A percentile compares a stretch with the other conserved stretches of the same genome.
phyloP scores from a whole-genome alignment of 1,140 invertebrate genomes.

The Drosophila punjabiensis region DNA sequence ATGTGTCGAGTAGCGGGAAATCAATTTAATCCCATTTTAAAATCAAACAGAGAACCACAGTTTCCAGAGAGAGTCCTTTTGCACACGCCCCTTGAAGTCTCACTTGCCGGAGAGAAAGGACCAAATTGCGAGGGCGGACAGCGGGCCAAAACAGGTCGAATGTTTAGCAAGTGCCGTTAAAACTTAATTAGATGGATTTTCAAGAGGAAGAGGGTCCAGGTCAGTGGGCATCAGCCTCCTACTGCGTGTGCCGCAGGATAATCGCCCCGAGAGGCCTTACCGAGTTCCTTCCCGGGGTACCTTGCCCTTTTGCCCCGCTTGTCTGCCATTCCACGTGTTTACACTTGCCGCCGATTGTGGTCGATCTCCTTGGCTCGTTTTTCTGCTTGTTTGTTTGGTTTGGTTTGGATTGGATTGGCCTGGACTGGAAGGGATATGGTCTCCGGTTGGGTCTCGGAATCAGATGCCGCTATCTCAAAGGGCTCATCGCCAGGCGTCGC shows the following conservation, averaged over 20 bases:
- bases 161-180: constrained; percentile 79
- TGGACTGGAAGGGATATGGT: constrained; percentile 16
- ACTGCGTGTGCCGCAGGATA: constrained; percentile 74
- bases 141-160: constrained; percentile 29
- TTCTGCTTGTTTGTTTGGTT: constrained; percentile 20
- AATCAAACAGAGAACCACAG: constrained; percentile 62
- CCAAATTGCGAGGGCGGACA: constrained; percentile 5
- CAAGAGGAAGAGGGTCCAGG: constrained; percentile 28
- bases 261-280: constrained; percentile 63
- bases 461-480: constrained; percentile 70
- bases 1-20: constrained; percentile 70
- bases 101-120: constrained; percentile 21
- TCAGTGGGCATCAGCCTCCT: constrained; percentile 53
- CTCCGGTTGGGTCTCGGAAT: constrained; percentile 7
- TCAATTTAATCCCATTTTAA: constrained; percentile 82
- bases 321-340: constrained; percentile 69
- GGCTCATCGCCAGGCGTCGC: constrained; percentile 49
- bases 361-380: constrained; percentile 26
- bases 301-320: constrained; percentile 26
- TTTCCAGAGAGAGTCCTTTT: constrained; percentile 35
- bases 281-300: constrained; percentile 22
- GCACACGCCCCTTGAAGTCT: constrained; percentile 62
- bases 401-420: background rate
- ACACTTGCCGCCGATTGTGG: constrained; percentile 80
- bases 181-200: constrained; percentile 80